Conservation (phyloP, 2,888 invertebrate genomes). For the Nebria brevicollis region DNA sequence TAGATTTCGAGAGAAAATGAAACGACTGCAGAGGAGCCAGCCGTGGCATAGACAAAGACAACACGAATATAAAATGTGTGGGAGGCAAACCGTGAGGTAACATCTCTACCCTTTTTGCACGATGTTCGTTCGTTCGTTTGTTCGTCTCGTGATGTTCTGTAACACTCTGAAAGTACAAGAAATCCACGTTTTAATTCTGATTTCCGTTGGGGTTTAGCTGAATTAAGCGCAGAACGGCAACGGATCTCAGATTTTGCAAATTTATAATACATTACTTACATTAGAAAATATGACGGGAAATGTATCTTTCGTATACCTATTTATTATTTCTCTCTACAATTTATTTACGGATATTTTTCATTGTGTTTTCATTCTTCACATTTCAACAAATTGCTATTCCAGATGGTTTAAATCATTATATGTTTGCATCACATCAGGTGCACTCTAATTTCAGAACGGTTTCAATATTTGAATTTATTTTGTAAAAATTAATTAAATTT, state of each 20-base stretch:
- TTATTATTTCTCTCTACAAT: slow-evolving; percentile 18
- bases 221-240: slow-evolving; percentile 63
- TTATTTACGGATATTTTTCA: slow-evolving; percentile 22
- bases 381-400: background rate
- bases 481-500: too few relatives aligned
- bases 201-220: slow-evolving; percentile 62
- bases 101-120: slow-evolving; percentile 26
- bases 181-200: slow-evolving; percentile 64
- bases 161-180: slow-evolving; percentile 54
- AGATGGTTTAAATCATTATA: slow-evolving; percentile 4
- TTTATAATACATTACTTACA: slow-evolving; percentile 56
- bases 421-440: background rate
- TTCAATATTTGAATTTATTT: too few relatives aligned
- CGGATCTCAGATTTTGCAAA: slow-evolving; percentile 62
- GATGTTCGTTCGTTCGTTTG: background rate
- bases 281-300: slow-evolving; percentile 43
- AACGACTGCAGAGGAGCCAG: slow-evolving; percentile 56
- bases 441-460: too few relatives aligned
- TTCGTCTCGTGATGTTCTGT: slow-evolving; percentile 19
- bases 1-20: slow-evolving; percentile 62
- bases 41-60: slow-evolving; percentile 6
- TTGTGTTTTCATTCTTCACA: background rate
- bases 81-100: slow-evolving; percentile 26
- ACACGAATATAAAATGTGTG: slow-evolving; percentile 51
- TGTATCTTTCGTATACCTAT: slow-evolving; percentile 13